Base-by-base conservation (phyloP, 2,888 invertebrate genomes). In the Xylophagus ater region DNA sequence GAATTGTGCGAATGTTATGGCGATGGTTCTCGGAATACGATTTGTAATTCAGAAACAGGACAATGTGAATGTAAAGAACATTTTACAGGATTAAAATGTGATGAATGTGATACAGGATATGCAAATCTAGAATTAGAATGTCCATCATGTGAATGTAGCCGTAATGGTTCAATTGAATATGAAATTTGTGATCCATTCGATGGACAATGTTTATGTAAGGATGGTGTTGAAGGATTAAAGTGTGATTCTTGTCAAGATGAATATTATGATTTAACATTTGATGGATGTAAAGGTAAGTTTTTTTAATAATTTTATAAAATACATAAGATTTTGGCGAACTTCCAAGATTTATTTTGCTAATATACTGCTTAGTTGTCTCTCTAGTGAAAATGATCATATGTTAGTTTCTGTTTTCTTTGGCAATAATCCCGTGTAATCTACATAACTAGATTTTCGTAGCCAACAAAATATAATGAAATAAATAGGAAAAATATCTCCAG, bases 71-170 rank as follows among this genome's bases (percentile, higher is more conserved):
- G 89, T 57, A 72, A 73, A 30, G 70, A 72, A 14, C 75, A 77
- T 49, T 87, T 78, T 65, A 65, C 70, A 0, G 86, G 83, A 1
- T 71, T 78, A 44, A 74, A 77, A 26, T 90, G 89, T 51, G 72
- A 78, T 49, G 54, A 56, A 34, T 86, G 86, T 56, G 70, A 71
- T 39, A 67, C 72, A 6, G 65, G 84, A 15, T 78, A 71, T 55
- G 79, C 81, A 52, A 79, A 89, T 52, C 70, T 87, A 26, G 76
- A 80, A 5, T 76, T 78, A 4, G 81, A 84, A 19, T 96, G 94
- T 58, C 72, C 74, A 2, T 66, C 76, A 23, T 96, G 94, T 62
- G 73, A 74, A 39, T 96, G 96, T 59, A 76, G 81, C 47, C 48
- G 62, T 1, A 59, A 70, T 42, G 89, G 86, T 15, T 75, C 92